phyloP scores from a whole-genome alignment of 2,888 invertebrate genomes.

The Leucoma salicis region DNA sequence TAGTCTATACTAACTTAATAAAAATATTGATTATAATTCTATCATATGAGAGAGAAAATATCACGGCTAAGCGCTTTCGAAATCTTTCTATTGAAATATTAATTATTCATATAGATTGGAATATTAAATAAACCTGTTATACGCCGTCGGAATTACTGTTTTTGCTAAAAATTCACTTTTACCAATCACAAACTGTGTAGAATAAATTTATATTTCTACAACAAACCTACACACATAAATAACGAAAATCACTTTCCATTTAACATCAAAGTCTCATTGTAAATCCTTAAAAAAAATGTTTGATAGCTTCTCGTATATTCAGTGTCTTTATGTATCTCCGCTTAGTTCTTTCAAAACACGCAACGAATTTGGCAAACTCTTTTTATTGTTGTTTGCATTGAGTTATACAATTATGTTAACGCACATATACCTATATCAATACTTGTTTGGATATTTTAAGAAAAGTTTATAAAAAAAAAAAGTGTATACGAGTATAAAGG shows the following conservation, averaged over 20 bases:
- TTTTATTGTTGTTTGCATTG: no score
- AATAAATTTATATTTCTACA: slow-evolving; percentile 25
- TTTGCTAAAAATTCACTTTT: slow-evolving; percentile 38
- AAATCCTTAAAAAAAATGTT: no score
- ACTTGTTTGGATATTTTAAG: no score
- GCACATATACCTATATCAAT: no score
- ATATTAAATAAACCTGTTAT: slow-evolving; percentile 39
- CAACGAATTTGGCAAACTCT: no score
- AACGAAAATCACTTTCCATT: slow-evolving; percentile 27
- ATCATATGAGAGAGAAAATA: slow-evolving; percentile 37
- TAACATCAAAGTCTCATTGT: neutral
- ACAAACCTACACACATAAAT: slow-evolving; percentile 8
- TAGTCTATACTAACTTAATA: slow-evolving; percentile 6
- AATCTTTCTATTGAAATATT: slow-evolving; percentile 35
- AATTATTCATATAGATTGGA: slow-evolving; percentile 43
- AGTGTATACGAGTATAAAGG: no score
- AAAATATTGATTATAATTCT: slow-evolving; percentile 23
- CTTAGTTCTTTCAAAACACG: no score
- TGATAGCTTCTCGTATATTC: no score
- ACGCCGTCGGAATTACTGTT: slow-evolving; percentile 33
- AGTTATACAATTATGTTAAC: no score
- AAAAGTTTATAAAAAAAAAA: no score
- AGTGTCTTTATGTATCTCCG: no score
- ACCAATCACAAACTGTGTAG: slow-evolving; percentile 21
- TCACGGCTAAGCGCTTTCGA: slow-evolving; percentile 42